Conservation (phyloP, 2,113 vertebrate species). For the Arenaria interpres region DNA sequence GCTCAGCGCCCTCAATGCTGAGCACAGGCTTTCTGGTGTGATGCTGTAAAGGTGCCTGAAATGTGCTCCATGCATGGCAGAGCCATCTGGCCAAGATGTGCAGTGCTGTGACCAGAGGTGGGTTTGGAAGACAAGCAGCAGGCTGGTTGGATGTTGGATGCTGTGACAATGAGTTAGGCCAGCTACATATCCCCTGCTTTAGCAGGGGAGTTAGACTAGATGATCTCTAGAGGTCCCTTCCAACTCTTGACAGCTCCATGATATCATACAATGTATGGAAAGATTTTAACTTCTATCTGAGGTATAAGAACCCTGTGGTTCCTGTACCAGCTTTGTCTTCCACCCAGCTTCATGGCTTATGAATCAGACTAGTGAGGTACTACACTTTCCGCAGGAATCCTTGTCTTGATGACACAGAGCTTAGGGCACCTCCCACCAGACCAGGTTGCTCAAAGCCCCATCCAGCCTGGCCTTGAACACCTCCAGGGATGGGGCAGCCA, state of each 20-base stretch:
- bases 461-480: neutral
- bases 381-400: neutral
- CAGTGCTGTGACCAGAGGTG: neutral
- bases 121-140: neutral
- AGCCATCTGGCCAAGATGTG: neutral
- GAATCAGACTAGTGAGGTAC: neutral
- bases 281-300: neutral
- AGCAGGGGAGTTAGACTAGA: too few species aligned
- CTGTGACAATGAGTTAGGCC: neutral
- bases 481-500: neutral
- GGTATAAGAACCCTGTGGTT: neutral
- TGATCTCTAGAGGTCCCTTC: too few species aligned
- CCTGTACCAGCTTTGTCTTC: neutral
- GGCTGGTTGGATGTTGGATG: neutral
- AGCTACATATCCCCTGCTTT: neutral
- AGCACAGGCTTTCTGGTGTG: neutral
- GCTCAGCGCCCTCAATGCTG: neutral
- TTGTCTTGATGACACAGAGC: neutral
- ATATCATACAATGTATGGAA: neutral
- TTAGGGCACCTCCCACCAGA: neutral
- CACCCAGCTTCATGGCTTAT: neutral
- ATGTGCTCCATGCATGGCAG: neutral
- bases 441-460: too few species aligned
- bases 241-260: too few species aligned
- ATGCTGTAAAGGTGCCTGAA: neutral